A percentile compares a stretch with the other conserved stretches of the same genome.
Conservation (phyloP, 92 coral and sea anemone genomes). For the Epizoanthus fatuus region DNA sequence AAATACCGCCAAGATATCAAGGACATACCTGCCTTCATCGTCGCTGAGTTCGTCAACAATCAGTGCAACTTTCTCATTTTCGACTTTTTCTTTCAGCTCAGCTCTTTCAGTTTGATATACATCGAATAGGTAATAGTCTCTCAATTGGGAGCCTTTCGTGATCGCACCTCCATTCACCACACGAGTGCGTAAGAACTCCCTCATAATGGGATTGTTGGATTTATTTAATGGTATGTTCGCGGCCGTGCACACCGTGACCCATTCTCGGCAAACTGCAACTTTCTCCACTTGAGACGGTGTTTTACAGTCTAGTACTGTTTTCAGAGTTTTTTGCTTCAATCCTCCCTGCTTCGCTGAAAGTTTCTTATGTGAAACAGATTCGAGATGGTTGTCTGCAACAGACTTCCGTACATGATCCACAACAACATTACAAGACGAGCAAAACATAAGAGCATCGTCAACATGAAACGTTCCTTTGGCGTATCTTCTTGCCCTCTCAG, state of each 20-base stretch:
- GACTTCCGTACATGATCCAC: constrained; percentile 53
- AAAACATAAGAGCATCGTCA: constrained; percentile 50
- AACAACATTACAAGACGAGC: constrained; percentile 49
- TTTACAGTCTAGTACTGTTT: constrained; percentile 25
- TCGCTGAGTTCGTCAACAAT: no score
- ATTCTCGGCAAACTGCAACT: neutral
- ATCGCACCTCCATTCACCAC: constrained; percentile 25
- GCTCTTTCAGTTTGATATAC: no score
- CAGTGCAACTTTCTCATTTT: no score
- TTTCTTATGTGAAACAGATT: no score
- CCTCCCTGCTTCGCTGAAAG: no score
- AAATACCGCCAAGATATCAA: no score
- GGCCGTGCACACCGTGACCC: no score
- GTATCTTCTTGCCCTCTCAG: no score
- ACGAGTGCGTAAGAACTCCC: constrained; percentile 31
- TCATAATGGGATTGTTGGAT: constrained; percentile 24
- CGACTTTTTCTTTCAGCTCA: no score
- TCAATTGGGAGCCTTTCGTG: no score
- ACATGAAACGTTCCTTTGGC: constrained; percentile 40
- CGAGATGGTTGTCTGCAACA: constrained; percentile 27
- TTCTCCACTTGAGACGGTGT: constrained; percentile 19
- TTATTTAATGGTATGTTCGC: neutral
- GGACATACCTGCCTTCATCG: no score
- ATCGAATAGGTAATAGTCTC: no score
- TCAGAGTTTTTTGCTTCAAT: constrained; percentile 26